Base-by-base conservation (phyloP, 2,113 vertebrate genomes). In the Leiothrix lutea region DNA sequence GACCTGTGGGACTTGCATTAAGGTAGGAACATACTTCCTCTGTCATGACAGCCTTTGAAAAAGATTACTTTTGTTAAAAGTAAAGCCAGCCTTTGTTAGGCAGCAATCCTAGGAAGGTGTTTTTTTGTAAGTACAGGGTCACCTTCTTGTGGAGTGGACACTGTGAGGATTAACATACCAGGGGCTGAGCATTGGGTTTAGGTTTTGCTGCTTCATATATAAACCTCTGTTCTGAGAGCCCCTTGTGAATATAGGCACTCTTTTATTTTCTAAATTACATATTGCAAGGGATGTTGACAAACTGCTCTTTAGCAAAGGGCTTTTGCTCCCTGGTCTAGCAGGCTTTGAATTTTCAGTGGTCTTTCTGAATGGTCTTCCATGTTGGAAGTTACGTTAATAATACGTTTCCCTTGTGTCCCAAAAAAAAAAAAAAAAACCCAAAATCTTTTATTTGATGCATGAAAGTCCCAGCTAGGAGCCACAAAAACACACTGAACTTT, bases 151-250 rank as follows among this genome's bases (percentile, higher is more conserved):
- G n/a, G n/a, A 60, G 9, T 40, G 25, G 9, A 2, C 70, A 4
- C 26, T 31, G 19, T 65, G 22, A 66, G 22, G 11, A 35, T 26
- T 82, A 44, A 47, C 3, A 3, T 8, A 77, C 9, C 47, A 40
- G 17, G 80, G 36, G 5, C 23, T 74, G 15, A 17, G 85, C 0
- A 0, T 36, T 0, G 0, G 4, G 38, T 78, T 70, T 53, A 7
- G 7, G 29, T 73, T 88, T 20, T 51, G 20, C 58, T 88, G 56
- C 19, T 45, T 74, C 18, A 4, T 78, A 5, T 36, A 6, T 24
- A 36, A 25, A 19, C 14, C 3, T 79, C 8, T 61, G 2, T 71
- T 79, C 14, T 61, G n/a, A 84, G 45, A 56, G 25, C 0, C 0
- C 22, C 3, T 31, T 62, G 51, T 80, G n/a, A 50, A 38, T 66